Evolutionary conservation across 2,888 invertebrate genomes (phyloP), one percentile per base, ranked within the genome.

Genomic region (Tryphoninae sp.): DNA sequence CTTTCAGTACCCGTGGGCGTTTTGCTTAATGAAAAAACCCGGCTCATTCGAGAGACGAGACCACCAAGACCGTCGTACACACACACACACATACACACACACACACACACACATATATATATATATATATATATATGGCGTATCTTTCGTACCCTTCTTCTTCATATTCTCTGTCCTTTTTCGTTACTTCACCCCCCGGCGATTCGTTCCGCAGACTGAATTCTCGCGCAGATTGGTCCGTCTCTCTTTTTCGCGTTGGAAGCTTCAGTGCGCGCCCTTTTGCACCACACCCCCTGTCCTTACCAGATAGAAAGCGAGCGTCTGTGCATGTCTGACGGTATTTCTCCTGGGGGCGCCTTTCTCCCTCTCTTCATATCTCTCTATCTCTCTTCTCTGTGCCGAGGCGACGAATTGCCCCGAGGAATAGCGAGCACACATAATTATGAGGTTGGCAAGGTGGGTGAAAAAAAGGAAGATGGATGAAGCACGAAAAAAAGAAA

Each of bases 21-120:
- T 84, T 84, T 83, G 78, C 85, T 84, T 82, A 82, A 86, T 85
- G 85, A 86, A 84, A 84, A 85, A 85, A 76, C 78, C 61, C 55
- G 65, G 61, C 61, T 72, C 80, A 83, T 80, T 82, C 68, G 80
- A 76, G 68, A 71, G 62, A 83, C 68, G 72, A 16, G 61, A 64
- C 61, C 61, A 53, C 51, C 61, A 73, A 59, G 67, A 61, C 67
- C 62, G 49, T 49, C 6, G 42, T 53, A 19, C n/a, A 51, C 22
- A 45, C 13, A 45, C 19, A 19, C 19, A 19, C 19, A 19, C 19
- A 19, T 1, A 19, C 2, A 59, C 13, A 22, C n/a, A n/a, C n/a
- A n/a, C n/a, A n/a, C n/a, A n/a, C n/a, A n/a, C n/a, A n/a, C n/a
- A n/a, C 13, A 51, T 73, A 61, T 58, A 49, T 64, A 22, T 64